These are phyloP conservation scores for Ailurus styani DNA, from an alignment of 2,113 vertebrate genomes.

Conservation along the genomic window DNA sequence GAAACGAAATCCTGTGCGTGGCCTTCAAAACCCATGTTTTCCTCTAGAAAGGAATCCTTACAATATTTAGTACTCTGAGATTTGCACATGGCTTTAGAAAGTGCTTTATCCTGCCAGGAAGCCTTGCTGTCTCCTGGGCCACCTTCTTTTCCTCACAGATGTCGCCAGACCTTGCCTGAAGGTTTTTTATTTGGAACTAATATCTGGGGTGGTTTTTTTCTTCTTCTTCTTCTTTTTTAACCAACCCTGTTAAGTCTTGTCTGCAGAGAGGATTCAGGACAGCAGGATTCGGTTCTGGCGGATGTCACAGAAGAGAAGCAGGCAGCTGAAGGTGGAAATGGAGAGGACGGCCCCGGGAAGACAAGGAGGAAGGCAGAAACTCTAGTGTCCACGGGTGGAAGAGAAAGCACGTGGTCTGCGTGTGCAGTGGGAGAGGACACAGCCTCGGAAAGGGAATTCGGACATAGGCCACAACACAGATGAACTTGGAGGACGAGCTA, in stretches of 20 bases:
- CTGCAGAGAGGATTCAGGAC: background rate
- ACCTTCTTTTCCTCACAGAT: background rate
- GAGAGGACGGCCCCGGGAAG: background rate
- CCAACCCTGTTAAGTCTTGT: background rate
- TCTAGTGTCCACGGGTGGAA: background rate
- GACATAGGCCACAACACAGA: background rate
- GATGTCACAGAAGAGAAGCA: fast-evolving
- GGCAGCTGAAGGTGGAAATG: background rate
- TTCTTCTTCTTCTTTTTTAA: background rate
- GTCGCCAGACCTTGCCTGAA: background rate
- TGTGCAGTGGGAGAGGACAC: fast-evolving
- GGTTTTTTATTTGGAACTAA: background rate
- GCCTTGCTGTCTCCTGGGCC: background rate
- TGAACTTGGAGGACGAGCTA: background rate
- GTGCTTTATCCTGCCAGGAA: background rate
- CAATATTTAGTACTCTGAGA: background rate
- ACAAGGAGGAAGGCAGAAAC: background rate
- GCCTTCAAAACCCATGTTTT: background rate
- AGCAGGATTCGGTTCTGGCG: background rate
- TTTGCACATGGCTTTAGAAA: background rate
- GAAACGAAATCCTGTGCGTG: background rate
- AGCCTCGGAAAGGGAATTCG: background rate
- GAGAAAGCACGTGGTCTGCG: background rate
- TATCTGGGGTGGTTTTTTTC: background rate
- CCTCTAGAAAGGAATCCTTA: background rate